Evolutionary conservation across 2,888 invertebrate genomes (phyloP).

Genomic region (Agrilus cyanescens): DNA sequence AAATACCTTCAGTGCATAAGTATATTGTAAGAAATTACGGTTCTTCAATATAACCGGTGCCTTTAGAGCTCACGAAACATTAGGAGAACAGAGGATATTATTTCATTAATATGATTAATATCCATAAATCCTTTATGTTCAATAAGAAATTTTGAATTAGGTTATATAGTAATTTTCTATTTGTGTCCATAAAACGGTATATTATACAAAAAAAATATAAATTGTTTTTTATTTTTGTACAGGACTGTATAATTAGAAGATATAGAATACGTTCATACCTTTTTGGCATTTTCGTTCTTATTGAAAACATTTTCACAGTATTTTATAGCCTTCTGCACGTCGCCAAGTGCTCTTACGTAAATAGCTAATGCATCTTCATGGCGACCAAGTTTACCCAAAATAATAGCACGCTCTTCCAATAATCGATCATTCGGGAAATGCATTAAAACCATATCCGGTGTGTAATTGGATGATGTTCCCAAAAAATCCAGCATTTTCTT

Average conservation of each 20-base stretch:
- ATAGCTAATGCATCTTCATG: slow-evolving; percentile 90
- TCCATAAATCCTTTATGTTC: too few species aligned
- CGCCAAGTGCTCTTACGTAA: slow-evolving; percentile 79
- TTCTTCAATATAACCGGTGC: neutral
- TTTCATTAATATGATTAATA: too few species aligned
- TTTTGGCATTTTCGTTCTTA: neutral
- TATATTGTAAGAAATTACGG: neutral
- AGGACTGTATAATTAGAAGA: too few species aligned
- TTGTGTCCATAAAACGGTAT: too few species aligned
- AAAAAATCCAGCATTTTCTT: slow-evolving; percentile 66
- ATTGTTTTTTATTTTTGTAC: too few species aligned
- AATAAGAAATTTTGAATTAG: too few species aligned
- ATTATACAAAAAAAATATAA: neutral
- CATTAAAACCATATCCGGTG: slow-evolving; percentile 73
- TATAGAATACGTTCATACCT: neutral
- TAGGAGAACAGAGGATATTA: too few species aligned
- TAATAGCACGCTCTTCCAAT: slow-evolving; percentile 88
- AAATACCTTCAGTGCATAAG: neutral
- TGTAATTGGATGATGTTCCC: slow-evolving; percentile 68
- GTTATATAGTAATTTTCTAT: too few species aligned
- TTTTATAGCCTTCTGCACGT: slow-evolving; percentile 68
- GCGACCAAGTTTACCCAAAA: slow-evolving; percentile 77
- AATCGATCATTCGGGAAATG: slow-evolving; percentile 78
- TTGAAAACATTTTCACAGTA: slow-evolving; percentile 65
- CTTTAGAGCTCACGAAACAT: too few species aligned